Evolutionary conservation across 1,140 invertebrate species (phyloP).

Genomic region (Aradophagus sp.): DNA sequence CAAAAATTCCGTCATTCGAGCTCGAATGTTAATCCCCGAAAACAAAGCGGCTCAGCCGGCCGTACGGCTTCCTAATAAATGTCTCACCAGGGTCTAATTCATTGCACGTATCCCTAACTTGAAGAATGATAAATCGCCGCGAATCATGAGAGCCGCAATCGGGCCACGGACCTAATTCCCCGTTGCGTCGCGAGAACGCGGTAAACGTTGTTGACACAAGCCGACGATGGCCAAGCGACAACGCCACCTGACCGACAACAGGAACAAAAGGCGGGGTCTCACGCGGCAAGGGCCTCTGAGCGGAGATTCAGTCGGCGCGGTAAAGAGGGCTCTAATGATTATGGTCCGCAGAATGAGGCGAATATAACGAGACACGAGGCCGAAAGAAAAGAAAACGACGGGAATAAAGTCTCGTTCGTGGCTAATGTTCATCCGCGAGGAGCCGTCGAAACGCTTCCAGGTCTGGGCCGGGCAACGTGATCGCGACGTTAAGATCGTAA

Average conservation of each 20-base stretch:
- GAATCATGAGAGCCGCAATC: constrained; percentile 13
- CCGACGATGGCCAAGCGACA: constrained; percentile 16
- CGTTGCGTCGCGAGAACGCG: background rate
- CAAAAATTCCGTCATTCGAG: too few relatives aligned
- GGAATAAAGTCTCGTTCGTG: constrained; percentile 51
- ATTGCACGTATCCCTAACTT: constrained; percentile 6
- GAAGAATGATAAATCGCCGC: constrained; percentile 28
- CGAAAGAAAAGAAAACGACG: constrained; percentile 49
- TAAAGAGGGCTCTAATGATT: constrained; percentile 48
- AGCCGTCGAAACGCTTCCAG: constrained; percentile 58
- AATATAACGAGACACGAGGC: constrained; percentile 55
- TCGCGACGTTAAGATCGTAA: constrained; percentile 62
- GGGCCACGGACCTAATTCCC: constrained; percentile 1
- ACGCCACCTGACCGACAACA: constrained; percentile 18
- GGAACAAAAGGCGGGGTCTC: constrained; percentile 12
- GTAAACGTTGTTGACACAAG: constrained; percentile 37
- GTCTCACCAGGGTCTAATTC: constrained; percentile 43
- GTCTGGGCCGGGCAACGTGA: constrained; percentile 57
- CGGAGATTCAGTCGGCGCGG: constrained; percentile 11
- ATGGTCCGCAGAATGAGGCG: constrained; percentile 37
- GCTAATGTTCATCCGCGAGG: constrained; percentile 55
- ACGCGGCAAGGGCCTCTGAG: constrained; percentile 2
- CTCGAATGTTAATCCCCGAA: too few relatives aligned
- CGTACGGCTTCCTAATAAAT: constrained; percentile 22
- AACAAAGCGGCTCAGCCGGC: constrained; percentile 1